Evolutionary conservation across 2,113 vertebrate genomes (phyloP), one percentile per base, ranked within the genome.

Genomic region (Pluvianellus socialis): DNA sequence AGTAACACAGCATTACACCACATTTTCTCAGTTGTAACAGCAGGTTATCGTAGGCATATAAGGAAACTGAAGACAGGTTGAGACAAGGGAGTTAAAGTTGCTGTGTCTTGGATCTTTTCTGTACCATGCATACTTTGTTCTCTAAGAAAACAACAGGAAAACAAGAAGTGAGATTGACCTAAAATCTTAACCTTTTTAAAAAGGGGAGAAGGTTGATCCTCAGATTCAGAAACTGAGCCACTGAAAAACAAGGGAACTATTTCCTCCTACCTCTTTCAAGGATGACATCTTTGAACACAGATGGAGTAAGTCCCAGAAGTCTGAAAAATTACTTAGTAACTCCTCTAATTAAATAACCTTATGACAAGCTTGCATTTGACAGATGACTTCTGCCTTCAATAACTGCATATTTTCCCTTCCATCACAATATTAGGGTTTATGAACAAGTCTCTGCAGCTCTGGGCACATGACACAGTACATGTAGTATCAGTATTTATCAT

Each of bases 301-400:
- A 88, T 32, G 11, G 49, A 77, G 1, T 44, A 71, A 86, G 17
- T 71, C 50, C 20, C 47, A 67, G 38, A 80, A 71, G 35, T 74
- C 80, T 67, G 65, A 95, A 91, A 96, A 95, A 91, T 71, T 75
- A 94, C 72, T 92, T 55, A 66, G 47, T 33, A 91, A 72, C 56
- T 92, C 71, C 62, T 86, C 21, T 80, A 82, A 88, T 86, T 79
- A 83, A 82, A 86, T 44, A 83, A 88, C 30, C 38, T 83, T 79
- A 49, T 72, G 45, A 94, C 70, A 61, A 74, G 58, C 33, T 79
- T 49, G 44, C 14, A 56, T 52, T 76, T 96, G 76, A 95, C 35
- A 93, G 58, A 90, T 56, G 16, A 88, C 63, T 92, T 86, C 52
- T 91, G 53, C 70, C 49, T 95, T 81, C 58, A 75, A 40, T 76